Evolutionary conservation across 2,113 vertebrate genomes (phyloP).

Genomic region (Chaetops frenatus): DNA sequence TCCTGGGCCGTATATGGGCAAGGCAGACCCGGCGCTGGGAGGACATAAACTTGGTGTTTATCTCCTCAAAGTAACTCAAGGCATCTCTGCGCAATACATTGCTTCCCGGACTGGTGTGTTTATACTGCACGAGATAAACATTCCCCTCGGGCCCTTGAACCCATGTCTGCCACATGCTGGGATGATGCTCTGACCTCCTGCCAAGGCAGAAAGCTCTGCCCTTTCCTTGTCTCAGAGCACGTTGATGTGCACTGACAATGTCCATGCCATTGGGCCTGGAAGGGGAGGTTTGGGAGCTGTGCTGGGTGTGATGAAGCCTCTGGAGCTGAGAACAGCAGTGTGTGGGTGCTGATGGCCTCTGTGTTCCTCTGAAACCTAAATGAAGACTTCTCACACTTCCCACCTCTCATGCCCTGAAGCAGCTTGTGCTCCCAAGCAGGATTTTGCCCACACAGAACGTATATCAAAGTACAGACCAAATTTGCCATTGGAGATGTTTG

Average conservation of each 20-base stretch:
- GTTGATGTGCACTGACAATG: fast-evolving
- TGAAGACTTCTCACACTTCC: background rate
- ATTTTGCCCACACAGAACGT: background rate
- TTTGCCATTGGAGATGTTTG: background rate
- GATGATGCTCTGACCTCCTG: background rate
- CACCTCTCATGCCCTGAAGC: background rate
- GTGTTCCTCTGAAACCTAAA: background rate
- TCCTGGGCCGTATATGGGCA: background rate
- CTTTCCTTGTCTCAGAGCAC: fast-evolving
- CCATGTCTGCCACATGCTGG: fast-evolving
- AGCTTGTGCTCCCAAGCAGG: background rate
- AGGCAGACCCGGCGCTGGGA: background rate
- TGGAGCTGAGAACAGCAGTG: background rate
- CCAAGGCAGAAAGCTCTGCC: background rate
- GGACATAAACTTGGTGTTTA: background rate
- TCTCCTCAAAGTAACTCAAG: background rate
- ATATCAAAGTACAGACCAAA: background rate
- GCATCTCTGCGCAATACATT: background rate
- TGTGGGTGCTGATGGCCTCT: background rate
- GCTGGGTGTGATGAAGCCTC: background rate
- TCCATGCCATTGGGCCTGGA: fast-evolving
- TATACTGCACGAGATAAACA: background rate
- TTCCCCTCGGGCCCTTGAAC: background rate
- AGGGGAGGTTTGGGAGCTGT: background rate
- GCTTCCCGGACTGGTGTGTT: background rate